phyloP scores from a whole-genome alignment of 2,113 vertebrate species.

The Ia io region DNA sequence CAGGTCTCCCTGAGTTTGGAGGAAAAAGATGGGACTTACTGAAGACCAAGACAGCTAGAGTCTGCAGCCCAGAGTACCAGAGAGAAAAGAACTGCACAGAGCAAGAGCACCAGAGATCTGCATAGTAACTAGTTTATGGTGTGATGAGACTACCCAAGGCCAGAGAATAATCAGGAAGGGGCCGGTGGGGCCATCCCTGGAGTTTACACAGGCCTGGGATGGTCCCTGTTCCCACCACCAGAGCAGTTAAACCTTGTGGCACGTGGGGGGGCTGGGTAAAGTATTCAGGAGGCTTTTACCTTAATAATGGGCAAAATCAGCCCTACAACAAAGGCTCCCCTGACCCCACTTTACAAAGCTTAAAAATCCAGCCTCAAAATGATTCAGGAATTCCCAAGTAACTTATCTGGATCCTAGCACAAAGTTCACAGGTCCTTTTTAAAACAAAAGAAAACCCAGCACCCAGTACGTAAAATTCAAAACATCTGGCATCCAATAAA shows the following conservation, averaged over 20 bases:
- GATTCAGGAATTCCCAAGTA: neutral
- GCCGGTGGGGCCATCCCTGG: neutral
- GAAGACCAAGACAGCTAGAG: neutral
- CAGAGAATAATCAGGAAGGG: neutral
- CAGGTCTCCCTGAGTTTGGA: neutral
- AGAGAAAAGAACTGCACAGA: neutral
- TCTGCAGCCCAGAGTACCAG: neutral
- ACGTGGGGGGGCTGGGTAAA: accelerated
- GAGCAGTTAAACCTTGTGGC: neutral
- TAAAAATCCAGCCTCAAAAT: neutral
- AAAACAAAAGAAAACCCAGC: neutral
- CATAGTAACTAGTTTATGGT: neutral
- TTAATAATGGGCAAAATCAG: neutral
- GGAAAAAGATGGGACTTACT: neutral
- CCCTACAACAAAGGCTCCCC: neutral
- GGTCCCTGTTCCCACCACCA: neutral
- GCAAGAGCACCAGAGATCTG: neutral
- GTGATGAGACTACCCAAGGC: neutral
- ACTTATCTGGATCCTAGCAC: neutral
- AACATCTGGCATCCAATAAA: neutral
- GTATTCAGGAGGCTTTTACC: no score
- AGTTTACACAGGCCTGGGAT: neutral
- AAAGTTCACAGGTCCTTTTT: neutral
- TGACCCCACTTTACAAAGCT: neutral
- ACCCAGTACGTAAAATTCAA: neutral